These are phyloP conservation scores for Pseudococcus longispinus DNA, from an alignment of 2,888 invertebrate genomes.

Conservation along the genomic window DNA sequence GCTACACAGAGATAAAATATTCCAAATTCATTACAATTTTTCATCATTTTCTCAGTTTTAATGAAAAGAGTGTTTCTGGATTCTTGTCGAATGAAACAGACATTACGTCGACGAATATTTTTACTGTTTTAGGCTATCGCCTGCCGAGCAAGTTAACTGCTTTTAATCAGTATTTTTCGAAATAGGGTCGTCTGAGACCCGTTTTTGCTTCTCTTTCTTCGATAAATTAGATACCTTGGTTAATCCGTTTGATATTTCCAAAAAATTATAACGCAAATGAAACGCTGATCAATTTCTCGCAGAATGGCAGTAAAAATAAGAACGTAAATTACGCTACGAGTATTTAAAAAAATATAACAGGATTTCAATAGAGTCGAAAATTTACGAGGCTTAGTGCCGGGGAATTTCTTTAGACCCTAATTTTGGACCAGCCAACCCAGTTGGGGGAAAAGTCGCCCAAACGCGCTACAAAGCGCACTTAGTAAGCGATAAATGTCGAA, in stretches of 20 bases:
- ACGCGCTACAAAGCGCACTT: too few species aligned
- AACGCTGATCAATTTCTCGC: not conserved
- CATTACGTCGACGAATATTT: constrained; percentile 9
- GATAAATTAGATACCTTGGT: not conserved
- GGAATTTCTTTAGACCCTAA: not conserved
- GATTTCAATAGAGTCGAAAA: not conserved
- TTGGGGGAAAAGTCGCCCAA: too few species aligned
- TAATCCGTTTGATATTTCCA: not conserved
- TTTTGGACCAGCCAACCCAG: not conserved
- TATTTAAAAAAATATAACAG: not conserved
- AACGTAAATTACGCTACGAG: not conserved
- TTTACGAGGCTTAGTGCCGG: not conserved
- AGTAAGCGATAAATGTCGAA: constrained; percentile 5
- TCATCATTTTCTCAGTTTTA: not conserved
- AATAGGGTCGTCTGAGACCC: not conserved
- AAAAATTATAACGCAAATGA: not conserved
- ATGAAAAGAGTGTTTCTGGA: not conserved
- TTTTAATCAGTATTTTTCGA: not conserved
- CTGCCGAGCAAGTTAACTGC: not conserved
- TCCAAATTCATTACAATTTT: constrained; percentile 2
- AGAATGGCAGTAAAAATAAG: not conserved
- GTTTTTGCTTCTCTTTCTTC: not conserved
- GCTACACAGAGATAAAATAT: not conserved
- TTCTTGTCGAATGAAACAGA: not conserved
- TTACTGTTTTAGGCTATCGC: not conserved